phyloP scores from a whole-genome alignment of 2,888 invertebrate species.

The Pedicia rivosa region DNA sequence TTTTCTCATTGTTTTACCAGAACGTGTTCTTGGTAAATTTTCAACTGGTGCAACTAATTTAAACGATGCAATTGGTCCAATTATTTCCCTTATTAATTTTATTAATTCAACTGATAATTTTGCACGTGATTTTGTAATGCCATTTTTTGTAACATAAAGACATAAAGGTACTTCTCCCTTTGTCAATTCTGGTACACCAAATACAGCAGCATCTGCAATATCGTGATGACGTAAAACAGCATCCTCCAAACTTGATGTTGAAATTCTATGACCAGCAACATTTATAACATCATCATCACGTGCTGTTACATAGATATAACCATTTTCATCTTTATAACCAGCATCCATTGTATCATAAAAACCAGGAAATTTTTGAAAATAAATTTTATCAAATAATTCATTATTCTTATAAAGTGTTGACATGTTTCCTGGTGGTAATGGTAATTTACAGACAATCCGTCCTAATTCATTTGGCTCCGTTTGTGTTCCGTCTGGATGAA shows the following conservation, averaged over 20 bases:
- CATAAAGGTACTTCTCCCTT: conserved; percentile 87
- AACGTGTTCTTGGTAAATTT: conserved; percentile 74
- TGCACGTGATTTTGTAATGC: conserved; percentile 14
- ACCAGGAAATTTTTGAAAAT: conserved; percentile 61
- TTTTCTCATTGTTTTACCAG: conserved; percentile 58
- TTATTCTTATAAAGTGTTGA: conserved; percentile 69
- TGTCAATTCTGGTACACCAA: conserved; percentile 76
- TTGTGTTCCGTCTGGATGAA: conserved; percentile 50
- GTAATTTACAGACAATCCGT: conserved; percentile 65
- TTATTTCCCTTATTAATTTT: conserved; percentile 27
- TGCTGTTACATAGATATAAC: conserved; percentile 77
- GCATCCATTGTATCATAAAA: conserved; percentile 86
- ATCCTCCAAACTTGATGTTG: conserved; percentile 80
- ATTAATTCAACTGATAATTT: conserved; percentile 28
- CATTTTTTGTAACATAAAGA: conserved; percentile 56
- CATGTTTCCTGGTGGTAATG: conserved; percentile 79
- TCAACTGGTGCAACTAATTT: conserved; percentile 61
- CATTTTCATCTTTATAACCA: conserved; percentile 68
- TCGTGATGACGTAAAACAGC: conserved; percentile 75
- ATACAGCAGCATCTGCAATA: conserved; percentile 73
- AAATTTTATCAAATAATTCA: conserved; percentile 60
- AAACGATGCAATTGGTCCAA: conserved; percentile 72
- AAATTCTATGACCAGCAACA: conserved; percentile 83
- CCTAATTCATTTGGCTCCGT: conserved; percentile 61
- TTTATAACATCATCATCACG: conserved; percentile 88